These are phyloP conservation scores for Bothrops jararaca DNA, from an alignment of 2,113 vertebrate genomes.

Conservation along the genomic window DNA sequence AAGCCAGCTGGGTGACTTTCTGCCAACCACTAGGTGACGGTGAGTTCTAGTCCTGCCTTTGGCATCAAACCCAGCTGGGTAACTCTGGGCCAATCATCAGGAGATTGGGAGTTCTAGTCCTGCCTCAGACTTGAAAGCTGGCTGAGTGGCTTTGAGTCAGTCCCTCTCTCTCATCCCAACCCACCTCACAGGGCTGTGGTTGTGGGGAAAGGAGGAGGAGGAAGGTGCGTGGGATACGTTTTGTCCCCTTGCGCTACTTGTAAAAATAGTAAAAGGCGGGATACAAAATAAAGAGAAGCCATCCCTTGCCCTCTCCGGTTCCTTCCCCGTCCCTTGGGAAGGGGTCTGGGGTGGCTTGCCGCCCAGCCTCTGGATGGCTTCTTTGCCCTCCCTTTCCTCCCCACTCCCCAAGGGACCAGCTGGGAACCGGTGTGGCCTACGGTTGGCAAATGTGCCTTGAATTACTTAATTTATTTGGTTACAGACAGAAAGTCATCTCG, in stretches of 20 bases:
- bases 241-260: neutral
- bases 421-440: neutral
- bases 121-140: no score
- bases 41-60: no score
- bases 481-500: neutral
- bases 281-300: neutral
- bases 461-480: neutral
- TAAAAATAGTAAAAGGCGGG: neutral
- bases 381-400: accelerated
- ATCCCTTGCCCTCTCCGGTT: neutral
- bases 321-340: neutral
- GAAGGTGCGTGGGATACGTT: neutral
- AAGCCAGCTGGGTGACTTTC: neutral
- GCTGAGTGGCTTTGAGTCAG: neutral
- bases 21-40: no score
- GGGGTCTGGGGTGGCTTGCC: neutral
- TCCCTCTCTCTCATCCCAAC: neutral
- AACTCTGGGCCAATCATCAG: neutral
- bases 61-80: no score
- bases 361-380: neutral
- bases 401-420: accelerated
- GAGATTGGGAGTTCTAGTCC: neutral
- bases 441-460: neutral
- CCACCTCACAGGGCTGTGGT: neutral
- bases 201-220: neutral